phyloP scores from a whole-genome alignment of 2,797 vertebrate species.

The Parauchenoglanis ngamensis region DNA sequence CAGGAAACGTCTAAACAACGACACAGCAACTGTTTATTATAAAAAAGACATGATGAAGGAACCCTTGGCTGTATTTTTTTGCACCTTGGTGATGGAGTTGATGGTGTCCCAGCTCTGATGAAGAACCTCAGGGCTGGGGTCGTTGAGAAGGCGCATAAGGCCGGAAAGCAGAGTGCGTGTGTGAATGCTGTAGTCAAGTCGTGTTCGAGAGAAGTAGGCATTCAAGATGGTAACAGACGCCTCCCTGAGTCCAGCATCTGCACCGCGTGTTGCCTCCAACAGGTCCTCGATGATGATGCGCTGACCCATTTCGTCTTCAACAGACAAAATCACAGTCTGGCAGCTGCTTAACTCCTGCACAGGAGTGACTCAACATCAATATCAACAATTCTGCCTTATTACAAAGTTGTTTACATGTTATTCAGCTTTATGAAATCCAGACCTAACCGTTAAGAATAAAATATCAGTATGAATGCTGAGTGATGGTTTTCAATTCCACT shows the following conservation, averaged over 20 bases:
- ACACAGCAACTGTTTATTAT: background rate
- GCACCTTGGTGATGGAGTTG: slow-evolving; percentile 94
- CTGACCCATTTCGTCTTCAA: slow-evolving; percentile 94
- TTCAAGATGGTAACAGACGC: slow-evolving; percentile 91
- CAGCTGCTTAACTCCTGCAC: slow-evolving; percentile 89
- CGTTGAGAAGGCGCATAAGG: slow-evolving; percentile 93
- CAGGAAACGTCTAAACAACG: background rate
- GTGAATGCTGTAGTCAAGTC: slow-evolving; percentile 88
- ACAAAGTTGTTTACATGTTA: background rate
- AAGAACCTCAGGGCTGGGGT: slow-evolving; percentile 85
- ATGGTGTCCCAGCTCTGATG: slow-evolving; percentile 97
- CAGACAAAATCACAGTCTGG: slow-evolving; percentile 92
- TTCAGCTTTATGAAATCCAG: background rate
- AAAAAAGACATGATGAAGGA: background rate
- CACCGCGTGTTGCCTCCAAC: slow-evolving; percentile 86
- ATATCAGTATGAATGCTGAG: background rate
- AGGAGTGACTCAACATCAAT: background rate
- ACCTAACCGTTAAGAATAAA: background rate
- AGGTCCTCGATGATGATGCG: slow-evolving; percentile 94
- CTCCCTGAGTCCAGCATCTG: slow-evolving; percentile 88
- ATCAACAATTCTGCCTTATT: slow-evolving; percentile 38
- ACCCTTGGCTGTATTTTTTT: background rate
- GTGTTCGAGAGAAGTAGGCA: slow-evolving; percentile 91
- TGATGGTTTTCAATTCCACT: background rate
- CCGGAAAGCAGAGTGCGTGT: slow-evolving; percentile 88